These are phyloP conservation scores for Akabosia matsudoensis DNA, from an alignment of 1,140 invertebrate species.

Conservation along the genomic window DNA sequence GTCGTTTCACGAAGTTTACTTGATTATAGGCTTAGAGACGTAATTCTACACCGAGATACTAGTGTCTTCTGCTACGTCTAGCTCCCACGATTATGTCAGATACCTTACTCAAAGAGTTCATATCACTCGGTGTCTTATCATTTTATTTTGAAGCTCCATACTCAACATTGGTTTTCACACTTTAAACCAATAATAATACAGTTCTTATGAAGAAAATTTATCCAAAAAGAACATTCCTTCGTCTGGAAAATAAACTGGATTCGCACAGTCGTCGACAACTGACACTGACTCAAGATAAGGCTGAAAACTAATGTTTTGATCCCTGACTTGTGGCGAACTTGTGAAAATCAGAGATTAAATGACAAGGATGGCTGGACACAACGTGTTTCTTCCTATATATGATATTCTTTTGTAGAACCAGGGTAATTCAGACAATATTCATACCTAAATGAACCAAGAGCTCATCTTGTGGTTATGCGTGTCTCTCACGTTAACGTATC, in stretches of 20 bases:
- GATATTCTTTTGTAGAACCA: too few relatives aligned
- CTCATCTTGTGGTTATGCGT: neutral
- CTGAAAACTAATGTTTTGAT: neutral
- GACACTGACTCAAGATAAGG: neutral
- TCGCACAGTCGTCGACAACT: neutral
- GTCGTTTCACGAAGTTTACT: too few relatives aligned
- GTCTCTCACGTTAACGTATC: neutral
- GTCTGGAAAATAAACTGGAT: neutral
- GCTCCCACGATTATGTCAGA: neutral
- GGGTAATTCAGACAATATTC: too few relatives aligned
- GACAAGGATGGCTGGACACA: neutral
- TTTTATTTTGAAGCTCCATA: neutral
- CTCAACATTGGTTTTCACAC: neutral
- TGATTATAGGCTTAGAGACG: too few relatives aligned
- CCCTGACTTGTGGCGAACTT: neutral
- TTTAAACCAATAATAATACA: neutral
- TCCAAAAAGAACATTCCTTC: neutral
- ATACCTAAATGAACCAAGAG: too few relatives aligned
- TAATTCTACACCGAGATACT: too few relatives aligned
- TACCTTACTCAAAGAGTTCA: neutral
- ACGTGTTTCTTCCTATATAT: neutral
- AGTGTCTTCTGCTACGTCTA: too few relatives aligned
- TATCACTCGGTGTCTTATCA: neutral
- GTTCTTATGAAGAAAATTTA: neutral
- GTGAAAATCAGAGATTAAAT: neutral